Evolutionary conservation across 2,113 vertebrate genomes (phyloP), one percentile per base, ranked within the genome.

Genomic region (Sciurus niger): DNA sequence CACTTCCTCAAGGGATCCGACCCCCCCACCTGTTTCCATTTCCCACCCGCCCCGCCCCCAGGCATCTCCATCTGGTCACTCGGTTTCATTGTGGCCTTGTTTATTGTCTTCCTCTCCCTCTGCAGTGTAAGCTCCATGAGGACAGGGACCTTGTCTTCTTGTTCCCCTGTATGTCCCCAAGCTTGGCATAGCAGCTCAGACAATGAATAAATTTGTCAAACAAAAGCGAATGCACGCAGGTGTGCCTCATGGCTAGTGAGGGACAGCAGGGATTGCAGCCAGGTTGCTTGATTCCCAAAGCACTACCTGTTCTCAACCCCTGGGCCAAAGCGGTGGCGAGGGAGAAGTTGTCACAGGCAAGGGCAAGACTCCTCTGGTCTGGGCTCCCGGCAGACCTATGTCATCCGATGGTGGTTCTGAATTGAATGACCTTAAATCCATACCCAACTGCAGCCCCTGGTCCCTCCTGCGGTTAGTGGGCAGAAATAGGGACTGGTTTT

Each of bases 261-360:
- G 80, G 43, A 48, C 40, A 22, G 68, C 3, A 8, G n/a, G 37
- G 55, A 79, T 67, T 65, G 63, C 46, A 51, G 16, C 4, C 2
- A 25, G 55, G 32, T n/a, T 58, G 13, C 14, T 13, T 4, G 58
- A 9, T 77, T 79, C 77, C 55, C 9, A 70, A 84, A 16, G 3
- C 0, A 3, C 93, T 10, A 1, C 67, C 43, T 77, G 40, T 48
- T 20, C 20, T 30, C 16, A 30, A 80, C 32, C 8, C 0, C 34
- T 0, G 2, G 12, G 53, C 65, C 43, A 43, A 40, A 89, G 46
- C 30, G 28, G 8, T 2, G 7, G 2, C 0, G 53, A 46, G 37
- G 68, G 32, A 82, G 92, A 32, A 30, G 67, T 28, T 0, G 0
- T 28, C 30, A 22, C 8, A 34, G 0, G 67, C 2, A 43, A 28